Evolutionary conservation across 2,888 invertebrate genomes (phyloP).

Genomic region (Caenorhabditis sp.): DNA sequence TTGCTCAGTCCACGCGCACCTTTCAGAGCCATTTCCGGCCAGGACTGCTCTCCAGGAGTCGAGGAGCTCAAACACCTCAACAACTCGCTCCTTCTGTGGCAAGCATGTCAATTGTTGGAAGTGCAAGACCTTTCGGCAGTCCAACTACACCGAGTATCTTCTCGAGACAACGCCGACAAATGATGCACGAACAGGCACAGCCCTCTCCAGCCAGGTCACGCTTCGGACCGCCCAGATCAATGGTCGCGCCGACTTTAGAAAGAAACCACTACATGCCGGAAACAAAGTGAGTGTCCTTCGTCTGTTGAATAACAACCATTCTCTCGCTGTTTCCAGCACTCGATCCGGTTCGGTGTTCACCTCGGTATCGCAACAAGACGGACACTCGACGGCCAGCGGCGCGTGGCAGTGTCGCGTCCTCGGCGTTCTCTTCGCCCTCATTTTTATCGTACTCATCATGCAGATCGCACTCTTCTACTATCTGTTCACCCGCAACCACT

Average conservation of each 20-base stretch:
- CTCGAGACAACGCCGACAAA: conserved; percentile 33
- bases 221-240: conserved; percentile 23
- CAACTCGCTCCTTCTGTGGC: conserved; percentile 48
- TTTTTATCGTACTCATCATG: conserved; percentile 54
- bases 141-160: conserved; percentile 41
- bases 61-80: conserved; percentile 6
- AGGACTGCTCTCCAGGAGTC: conserved; percentile 11
- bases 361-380: conserved; percentile 55
- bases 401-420: conserved; percentile 50
- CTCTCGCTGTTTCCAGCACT: conserved; percentile 26
- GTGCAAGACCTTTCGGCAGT: conserved; percentile 4
- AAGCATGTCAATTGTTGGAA: conserved; percentile 13
- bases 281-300: conserved; percentile 12
- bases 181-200: conserved; percentile 16
- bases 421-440: conserved; percentile 43
- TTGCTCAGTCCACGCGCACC: conserved; percentile 9
- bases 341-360: conserved; percentile 56
- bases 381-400: conserved; percentile 41
- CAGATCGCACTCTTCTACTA: conserved; percentile 50
- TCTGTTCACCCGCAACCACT: conserved; percentile 36
- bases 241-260: conserved; percentile 20
- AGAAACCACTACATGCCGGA: conserved; percentile 25
- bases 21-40: conserved; percentile 20
- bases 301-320: neutral
- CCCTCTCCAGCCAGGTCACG: conserved; percentile 23